Conservation (phyloP, 2,888 invertebrate species). For the Terebella lapidaria region DNA sequence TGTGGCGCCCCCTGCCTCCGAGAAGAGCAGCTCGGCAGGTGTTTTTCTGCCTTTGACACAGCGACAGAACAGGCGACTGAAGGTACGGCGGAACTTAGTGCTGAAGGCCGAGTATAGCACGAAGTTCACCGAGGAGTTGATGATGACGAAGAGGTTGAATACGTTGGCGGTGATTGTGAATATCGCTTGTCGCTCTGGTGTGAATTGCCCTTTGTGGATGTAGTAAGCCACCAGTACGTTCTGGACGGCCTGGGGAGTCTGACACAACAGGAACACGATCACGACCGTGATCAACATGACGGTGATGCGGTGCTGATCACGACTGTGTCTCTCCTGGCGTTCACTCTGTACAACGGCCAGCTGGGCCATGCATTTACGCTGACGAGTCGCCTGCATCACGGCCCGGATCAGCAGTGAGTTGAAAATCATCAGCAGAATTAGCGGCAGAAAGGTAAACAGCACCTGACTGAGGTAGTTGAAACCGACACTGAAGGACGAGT, state of each 20-base stretch:
- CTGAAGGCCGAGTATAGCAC: slow-evolving; percentile 73
- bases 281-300: slow-evolving; percentile 73
- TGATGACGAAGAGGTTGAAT: slow-evolving; percentile 66
- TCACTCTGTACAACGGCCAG: neutral
- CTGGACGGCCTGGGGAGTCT: slow-evolving; percentile 65
- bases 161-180: slow-evolving; percentile 62
- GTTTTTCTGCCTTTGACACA: slow-evolving; percentile 6
- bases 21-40: neutral
- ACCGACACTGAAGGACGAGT: slow-evolving; percentile 6
- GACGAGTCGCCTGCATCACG: slow-evolving; percentile 50
- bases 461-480: slow-evolving; percentile 20
- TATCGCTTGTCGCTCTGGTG: slow-evolving; percentile 16
- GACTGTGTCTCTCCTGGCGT: slow-evolving; percentile 19
- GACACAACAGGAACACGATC: slow-evolving; percentile 69
- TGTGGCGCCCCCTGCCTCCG: neutral
- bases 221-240: slow-evolving; percentile 53
- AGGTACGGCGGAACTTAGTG: slow-evolving; percentile 27
- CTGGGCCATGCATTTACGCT: slow-evolving; percentile 57
- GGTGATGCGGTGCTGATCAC: slow-evolving; percentile 62
- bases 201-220: slow-evolving; percentile 19
- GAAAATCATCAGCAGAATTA: slow-evolving; percentile 66
- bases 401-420: slow-evolving; percentile 66
- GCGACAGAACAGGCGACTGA: slow-evolving; percentile 21
- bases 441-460: slow-evolving; percentile 64
- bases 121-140: slow-evolving; percentile 74